Conservation (phyloP, 2,113 vertebrate species). For the Chascanopsetta lugubris region DNA sequence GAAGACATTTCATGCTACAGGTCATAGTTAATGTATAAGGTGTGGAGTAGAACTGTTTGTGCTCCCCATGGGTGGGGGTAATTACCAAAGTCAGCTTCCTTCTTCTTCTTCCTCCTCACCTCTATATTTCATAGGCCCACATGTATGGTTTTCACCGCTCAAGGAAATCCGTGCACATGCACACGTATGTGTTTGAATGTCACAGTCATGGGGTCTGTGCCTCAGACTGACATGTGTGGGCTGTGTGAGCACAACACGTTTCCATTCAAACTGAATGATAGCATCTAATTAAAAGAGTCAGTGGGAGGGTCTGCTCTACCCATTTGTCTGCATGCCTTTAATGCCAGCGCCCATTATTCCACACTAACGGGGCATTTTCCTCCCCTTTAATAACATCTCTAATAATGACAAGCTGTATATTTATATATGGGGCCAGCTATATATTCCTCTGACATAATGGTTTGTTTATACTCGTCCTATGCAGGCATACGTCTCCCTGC, state of each 20-base stretch:
- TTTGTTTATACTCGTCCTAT: conserved; percentile 17
- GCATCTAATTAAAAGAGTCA: conserved; percentile 75
- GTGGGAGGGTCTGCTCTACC: conserved; percentile 54
- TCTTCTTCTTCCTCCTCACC: neutral
- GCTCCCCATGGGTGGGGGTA: conserved; percentile 38
- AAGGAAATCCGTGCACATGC: conserved; percentile 32
- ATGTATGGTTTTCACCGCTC: conserved; percentile 29
- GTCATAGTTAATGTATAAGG: conserved; percentile 51
- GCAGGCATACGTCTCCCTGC: neutral
- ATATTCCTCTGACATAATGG: conserved; percentile 17
- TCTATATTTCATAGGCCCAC: conserved; percentile 39
- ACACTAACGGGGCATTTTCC: conserved; percentile 36
- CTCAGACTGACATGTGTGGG: conserved; percentile 45
- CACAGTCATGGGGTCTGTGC: conserved; percentile 47
- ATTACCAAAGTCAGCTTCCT: conserved; percentile 21
- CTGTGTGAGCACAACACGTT: conserved; percentile 47
- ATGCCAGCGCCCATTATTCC: conserved; percentile 45
- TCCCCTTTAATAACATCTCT: conserved; percentile 29
- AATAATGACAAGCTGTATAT: conserved; percentile 43
- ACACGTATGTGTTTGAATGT: conserved; percentile 24
- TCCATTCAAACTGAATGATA: conserved; percentile 52
- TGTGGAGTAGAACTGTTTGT: conserved; percentile 21
- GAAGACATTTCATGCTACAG: conserved; percentile 32
- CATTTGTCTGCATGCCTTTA: conserved; percentile 45
- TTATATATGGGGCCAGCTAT: conserved; percentile 11